Evolutionary conservation across 2,797 vertebrate genomes (phyloP), one percentile per base, ranked within the genome.

Genomic region (Sebastes matsubarae): DNA sequence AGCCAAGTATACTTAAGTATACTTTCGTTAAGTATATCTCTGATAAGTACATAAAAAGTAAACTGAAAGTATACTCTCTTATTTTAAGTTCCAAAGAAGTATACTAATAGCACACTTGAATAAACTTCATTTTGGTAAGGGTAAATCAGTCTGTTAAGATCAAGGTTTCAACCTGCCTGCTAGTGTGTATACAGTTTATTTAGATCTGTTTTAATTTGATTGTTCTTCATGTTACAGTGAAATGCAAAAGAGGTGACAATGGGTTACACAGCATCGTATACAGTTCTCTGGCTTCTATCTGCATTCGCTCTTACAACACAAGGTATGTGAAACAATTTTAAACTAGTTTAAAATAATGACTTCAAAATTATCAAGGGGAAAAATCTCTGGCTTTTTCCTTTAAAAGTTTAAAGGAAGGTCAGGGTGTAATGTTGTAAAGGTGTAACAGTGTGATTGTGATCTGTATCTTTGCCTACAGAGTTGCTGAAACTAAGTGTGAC

Each of bases 301-400:
- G 64, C 69, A 1, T 66, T 82, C 9, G 29, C 72, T 58, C 32
- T 82, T 3, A 76, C 91, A 22, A 72, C 64, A 60, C 87, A 90
- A 91, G 93, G 93, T 93, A 81, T 2, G 84, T 68, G 6, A 34
- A 72, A 75, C 16, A 3, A 25, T 27, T 76, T 60, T 5, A n/a
- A 69, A 75, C 16, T 5, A 25, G 24, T 76, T 60, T 5, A n/a
- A 32, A 32, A 1, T 57, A 54, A 10, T 13, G 72, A 29, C 9
- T 55, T 74, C 10, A 12, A 25, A 30, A 32, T 18, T 3, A 14
- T n/a, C 11, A 18, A 22, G 22, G 22, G n/a, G 22, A 5, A 20
- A 12, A 29, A 18, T 29, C 10, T 52, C 20, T 54, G 20, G 20
- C 2, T 25, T 32, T 24, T 50, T 14, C 18, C 14, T 50, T 18